Conservation (phyloP, 1,140 invertebrate genomes). For the Brachionus angularis region DNA sequence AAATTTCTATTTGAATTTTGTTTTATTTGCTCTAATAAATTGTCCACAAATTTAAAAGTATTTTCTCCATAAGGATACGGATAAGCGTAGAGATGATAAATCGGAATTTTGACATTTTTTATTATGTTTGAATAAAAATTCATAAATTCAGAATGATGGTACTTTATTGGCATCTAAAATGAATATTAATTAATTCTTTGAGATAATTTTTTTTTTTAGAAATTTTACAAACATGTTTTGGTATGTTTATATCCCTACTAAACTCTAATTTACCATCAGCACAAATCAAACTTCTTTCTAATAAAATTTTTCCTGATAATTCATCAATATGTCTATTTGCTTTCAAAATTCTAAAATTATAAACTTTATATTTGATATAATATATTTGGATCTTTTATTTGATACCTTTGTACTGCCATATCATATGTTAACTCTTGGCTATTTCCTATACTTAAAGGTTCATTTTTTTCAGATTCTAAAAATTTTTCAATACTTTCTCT, state of each 20-base stretch:
- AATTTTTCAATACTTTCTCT: no score
- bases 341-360: background rate
- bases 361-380: slow-evolving; percentile 7
- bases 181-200: background rate
- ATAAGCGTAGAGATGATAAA: slow-evolving; percentile 8
- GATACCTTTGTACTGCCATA: background rate
- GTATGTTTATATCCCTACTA: slow-evolving; percentile 27
- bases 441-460: no score
- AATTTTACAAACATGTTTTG: slow-evolving; percentile 14
- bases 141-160: no score
- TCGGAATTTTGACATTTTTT: no score
- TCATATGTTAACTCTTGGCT: no score
- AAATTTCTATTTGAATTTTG: slow-evolving; percentile 14
- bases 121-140: no score
- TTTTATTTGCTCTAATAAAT: slow-evolving; percentile 38
- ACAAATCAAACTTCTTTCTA: slow-evolving; percentile 14
- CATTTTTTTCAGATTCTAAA: no score
- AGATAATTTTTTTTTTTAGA: background rate
- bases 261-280: slow-evolving; percentile 5
- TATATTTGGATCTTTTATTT: background rate
- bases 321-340: slow-evolving; percentile 37
- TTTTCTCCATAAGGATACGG: slow-evolving; percentile 21
- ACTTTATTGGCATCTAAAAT: no score
- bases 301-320: slow-evolving; percentile 2
- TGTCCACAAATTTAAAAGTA: slow-evolving; percentile 24